Evolutionary conservation across 2,797 vertebrate species (phyloP).

Genomic region (Oreonectes daqikongensis): DNA sequence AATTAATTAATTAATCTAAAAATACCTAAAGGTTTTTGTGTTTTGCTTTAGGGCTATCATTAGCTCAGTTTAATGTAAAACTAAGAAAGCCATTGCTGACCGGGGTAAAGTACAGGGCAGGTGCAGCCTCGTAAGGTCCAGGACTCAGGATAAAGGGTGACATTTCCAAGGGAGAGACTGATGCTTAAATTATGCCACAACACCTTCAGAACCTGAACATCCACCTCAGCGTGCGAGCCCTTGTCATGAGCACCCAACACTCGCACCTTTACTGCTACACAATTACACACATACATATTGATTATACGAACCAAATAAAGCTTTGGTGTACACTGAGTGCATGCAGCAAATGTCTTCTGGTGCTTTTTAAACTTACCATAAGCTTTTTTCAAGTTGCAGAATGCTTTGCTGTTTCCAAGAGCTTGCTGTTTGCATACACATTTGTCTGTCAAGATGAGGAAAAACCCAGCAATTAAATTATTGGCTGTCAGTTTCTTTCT

Average conservation of each 20-base stretch:
- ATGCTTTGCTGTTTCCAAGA: slow-evolving; percentile 87
- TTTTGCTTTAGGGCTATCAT: not conserved
- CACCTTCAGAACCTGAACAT: slow-evolving; percentile 94
- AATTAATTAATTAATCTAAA: too few relatives aligned
- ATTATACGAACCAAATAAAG: not conserved
- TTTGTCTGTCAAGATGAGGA: slow-evolving; percentile 52
- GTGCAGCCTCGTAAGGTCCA: slow-evolving; percentile 96
- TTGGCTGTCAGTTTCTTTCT: slow-evolving; percentile 30
- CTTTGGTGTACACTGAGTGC: not conserved
- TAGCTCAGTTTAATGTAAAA: not conserved
- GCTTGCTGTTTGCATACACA: slow-evolving; percentile 88
- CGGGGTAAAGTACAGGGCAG: slow-evolving; percentile 95
- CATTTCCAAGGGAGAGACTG: slow-evolving; percentile 83
- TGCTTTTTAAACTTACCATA: slow-evolving; percentile 85
- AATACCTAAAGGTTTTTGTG: not conserved
- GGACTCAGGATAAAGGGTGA: slow-evolving; percentile 92
- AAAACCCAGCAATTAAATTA: slow-evolving; percentile 25
- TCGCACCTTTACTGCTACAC: slow-evolving; percentile 81
- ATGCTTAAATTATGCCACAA: slow-evolving; percentile 86
- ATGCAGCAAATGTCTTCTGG: not conserved
- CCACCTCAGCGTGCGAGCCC: slow-evolving; percentile 95
- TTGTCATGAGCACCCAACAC: slow-evolving; percentile 97
- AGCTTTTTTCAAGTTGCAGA: slow-evolving; percentile 93
- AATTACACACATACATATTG: slow-evolving; percentile 13
- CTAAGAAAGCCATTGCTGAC: slow-evolving; percentile 67